These are phyloP conservation scores for Cartodere bifasciata DNA, from an alignment of 2,888 invertebrate genomes.

Conservation along the genomic window DNA sequence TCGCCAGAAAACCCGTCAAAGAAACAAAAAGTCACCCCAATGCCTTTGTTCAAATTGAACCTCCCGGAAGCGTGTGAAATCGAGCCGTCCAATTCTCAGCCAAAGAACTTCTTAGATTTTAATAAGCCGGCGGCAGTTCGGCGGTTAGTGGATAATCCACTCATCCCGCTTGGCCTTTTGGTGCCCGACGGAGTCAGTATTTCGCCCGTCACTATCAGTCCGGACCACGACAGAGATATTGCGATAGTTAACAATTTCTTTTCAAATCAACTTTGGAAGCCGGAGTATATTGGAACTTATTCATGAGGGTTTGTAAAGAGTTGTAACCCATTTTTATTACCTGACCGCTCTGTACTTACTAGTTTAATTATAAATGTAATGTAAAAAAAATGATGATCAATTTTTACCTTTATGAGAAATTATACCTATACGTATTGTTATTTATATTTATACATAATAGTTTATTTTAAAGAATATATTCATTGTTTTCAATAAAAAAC, in stretches of 20 bases:
- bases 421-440: slow-evolving; percentile 35
- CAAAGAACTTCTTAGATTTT: slow-evolving; percentile 16
- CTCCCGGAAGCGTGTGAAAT: slow-evolving; percentile 4
- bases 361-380: slow-evolving; percentile 18
- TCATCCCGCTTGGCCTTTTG: slow-evolving; percentile 34
- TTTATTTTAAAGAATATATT: slow-evolving; percentile 31
- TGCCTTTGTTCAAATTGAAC: slow-evolving; percentile 12
- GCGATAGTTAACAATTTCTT: slow-evolving; percentile 42
- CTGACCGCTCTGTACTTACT: slow-evolving; percentile 15
- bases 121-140: slow-evolving; percentile 14
- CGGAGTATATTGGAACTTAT: slow-evolving; percentile 38
- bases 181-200: slow-evolving; percentile 37
- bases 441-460: slow-evolving; percentile 34
- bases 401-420: slow-evolving; percentile 23
- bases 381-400: slow-evolving; percentile 13
- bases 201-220: slow-evolving; percentile 32
- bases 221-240: slow-evolving; percentile 38
- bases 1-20: slow-evolving; percentile 11
- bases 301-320: slow-evolving; percentile 24
- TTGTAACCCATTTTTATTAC: slow-evolving; percentile 12
- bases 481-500: slow-evolving; percentile 30
- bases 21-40: slow-evolving; percentile 14
- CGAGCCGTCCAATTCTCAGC: slow-evolving; percentile 13
- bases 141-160: slow-evolving; percentile 30
- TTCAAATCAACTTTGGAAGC: slow-evolving; percentile 43